Percentiles rank a stretch among this genome's conserved stretches.
Conservation (phyloP, 2,888 invertebrate species). For the Melanostoma scalare region DNA sequence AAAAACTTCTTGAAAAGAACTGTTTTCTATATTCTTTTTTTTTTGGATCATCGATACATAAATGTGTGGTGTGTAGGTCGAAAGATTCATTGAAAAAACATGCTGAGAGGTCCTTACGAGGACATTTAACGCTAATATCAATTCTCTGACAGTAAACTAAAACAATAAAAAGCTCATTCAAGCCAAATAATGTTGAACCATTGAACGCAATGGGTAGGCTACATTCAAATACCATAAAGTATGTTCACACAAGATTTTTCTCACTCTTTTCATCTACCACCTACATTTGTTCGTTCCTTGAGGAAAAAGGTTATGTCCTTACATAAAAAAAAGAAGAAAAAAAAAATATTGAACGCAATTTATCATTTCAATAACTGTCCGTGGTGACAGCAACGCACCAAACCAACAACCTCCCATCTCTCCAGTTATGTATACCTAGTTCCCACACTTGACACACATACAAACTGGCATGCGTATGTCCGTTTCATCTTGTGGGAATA, state of each 20-base stretch:
- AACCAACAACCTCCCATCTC: conserved; percentile 24
- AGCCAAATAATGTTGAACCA: conserved; percentile 28
- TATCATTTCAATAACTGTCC: conserved; percentile 70
- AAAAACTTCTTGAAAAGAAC: not conserved
- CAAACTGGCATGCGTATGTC: conserved; percentile 49
- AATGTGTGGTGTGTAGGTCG: too few species aligned
- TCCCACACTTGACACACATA: conserved; percentile 69
- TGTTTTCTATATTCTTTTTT: too few species aligned
- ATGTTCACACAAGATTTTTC: conserved; percentile 5
- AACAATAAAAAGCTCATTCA: conserved; percentile 56
- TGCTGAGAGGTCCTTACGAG: not conserved
- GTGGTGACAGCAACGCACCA: conserved; percentile 64
- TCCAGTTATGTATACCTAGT: conserved; percentile 29
- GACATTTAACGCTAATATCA: conserved; percentile 19
- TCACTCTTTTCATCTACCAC: conserved; percentile 2
- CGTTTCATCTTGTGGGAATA: conserved; percentile 44
- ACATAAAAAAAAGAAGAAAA: conserved; percentile 19
- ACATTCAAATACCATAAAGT: not conserved
- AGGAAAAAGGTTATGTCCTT: conserved; percentile 28
- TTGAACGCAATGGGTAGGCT: not conserved
- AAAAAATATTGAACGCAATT: conserved; percentile 48
- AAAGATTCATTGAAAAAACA: too few species aligned
- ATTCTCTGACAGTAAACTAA: conserved; percentile 37
- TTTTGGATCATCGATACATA: too few species aligned
- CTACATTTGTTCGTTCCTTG: conserved; percentile 22